Conservation (phyloP, 2,797 vertebrate species). For the Catharus ustulatus region DNA sequence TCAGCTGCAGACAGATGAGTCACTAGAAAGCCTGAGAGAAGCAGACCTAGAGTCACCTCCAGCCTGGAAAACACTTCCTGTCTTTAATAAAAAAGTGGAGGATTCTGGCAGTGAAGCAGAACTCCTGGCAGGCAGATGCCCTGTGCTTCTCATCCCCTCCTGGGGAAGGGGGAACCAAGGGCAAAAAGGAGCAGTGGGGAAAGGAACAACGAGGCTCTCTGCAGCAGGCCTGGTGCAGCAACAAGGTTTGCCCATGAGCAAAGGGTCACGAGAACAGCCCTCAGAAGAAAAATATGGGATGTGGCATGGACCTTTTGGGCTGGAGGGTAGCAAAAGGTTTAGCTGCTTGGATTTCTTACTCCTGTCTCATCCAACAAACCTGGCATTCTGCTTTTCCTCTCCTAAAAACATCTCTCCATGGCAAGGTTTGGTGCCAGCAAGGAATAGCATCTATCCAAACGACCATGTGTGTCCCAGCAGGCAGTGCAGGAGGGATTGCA, state of each 20-base stretch:
- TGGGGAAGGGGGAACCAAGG: neutral
- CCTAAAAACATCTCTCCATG: neutral
- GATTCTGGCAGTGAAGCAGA: neutral
- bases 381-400: neutral
- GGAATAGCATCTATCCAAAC: neutral
- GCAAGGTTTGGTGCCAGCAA: neutral
- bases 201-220: neutral
- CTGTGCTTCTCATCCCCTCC: neutral
- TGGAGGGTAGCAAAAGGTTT: neutral
- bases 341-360: neutral
- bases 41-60: slow-evolving; percentile 60
- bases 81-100: neutral
- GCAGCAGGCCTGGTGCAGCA: neutral
- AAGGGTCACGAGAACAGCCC: neutral
- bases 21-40: slow-evolving; percentile 51
- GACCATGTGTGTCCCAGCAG: neutral
- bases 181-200: fast-evolving
- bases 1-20: slow-evolving; percentile 68
- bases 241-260: neutral
- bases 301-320: neutral
- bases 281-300: neutral
- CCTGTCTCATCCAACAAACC: neutral
- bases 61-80: slow-evolving; percentile 45
- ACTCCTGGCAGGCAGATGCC: slow-evolving; percentile 18
- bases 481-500: neutral